Percentiles rank a stretch among this genome's conserved stretches.
Evolutionary conservation across 2,113 vertebrate genomes (phyloP).

Genomic region (Eolophus roseicapilla): DNA sequence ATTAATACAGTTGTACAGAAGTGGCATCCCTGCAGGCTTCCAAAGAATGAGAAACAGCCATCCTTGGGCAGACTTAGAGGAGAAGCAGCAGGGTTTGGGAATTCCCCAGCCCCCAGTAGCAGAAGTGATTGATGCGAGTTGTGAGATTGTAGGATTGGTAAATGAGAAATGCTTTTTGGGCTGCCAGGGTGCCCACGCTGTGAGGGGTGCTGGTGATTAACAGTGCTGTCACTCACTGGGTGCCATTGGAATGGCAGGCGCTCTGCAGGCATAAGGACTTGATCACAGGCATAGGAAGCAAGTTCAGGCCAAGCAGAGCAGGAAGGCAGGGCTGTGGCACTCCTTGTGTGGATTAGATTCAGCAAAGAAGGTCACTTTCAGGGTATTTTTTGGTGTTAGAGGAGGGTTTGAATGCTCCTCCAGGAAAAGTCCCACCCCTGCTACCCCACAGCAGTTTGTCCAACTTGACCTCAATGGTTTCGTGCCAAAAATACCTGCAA

Average conservation of each 20-base stretch:
- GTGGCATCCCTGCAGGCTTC: background rate
- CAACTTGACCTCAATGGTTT: slow-evolving; percentile 50
- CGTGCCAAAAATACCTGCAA: slow-evolving; percentile 59
- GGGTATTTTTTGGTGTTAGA: background rate
- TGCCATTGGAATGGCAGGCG: background rate
- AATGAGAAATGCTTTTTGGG: background rate
- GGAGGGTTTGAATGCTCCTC: background rate
- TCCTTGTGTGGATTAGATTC: accelerated
- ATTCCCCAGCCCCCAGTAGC: background rate
- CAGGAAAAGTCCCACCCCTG: background rate
- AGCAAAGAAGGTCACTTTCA: background rate
- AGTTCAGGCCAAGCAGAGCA: background rate
- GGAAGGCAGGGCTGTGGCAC: background rate
- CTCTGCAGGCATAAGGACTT: background rate
- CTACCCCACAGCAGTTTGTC: background rate
- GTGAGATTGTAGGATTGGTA: background rate
- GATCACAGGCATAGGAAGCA: background rate
- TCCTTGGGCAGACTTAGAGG: background rate
- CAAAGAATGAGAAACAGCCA: background rate
- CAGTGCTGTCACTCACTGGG: background rate
- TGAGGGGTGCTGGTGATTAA: background rate
- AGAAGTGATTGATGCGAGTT: background rate
- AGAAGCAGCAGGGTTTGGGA: background rate
- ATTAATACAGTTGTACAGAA: background rate
- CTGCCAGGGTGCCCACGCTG: background rate